Base-by-base conservation (phyloP, 2,113 vertebrate genomes). In the Rynchops niger region DNA sequence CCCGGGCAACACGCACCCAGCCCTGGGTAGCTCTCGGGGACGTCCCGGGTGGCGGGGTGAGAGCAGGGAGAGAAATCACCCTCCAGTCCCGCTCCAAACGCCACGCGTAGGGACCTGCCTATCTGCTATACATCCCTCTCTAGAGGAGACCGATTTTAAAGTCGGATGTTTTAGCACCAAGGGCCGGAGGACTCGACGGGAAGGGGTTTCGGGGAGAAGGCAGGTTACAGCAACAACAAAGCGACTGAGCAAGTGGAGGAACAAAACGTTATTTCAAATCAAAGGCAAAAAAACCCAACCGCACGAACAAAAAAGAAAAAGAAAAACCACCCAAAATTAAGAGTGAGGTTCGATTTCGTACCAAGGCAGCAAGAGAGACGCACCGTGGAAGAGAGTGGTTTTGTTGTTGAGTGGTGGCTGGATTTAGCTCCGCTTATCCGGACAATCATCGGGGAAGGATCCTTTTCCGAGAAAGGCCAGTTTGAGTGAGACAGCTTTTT, bases 381-480 rank as follows among this genome's bases (percentile, higher is more conserved):
- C 97, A 94, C 95, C 96, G 94, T 95, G 96, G 91, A 96, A 86
- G 94, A 96, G 95, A 96, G 97, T 56, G 95, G 93, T 77, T 96
- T 96, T 96, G 97, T 90, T 93, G 97, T 84, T 53, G 96, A 92
- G 97, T 88, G 90, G 95, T 93, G 94, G 96, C 95, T 96, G 95
- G 95, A 81, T 97, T 96, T 95, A 97, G 96, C 95, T 97, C 95
- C 93, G 96, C 90, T 97, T 95, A 91, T 96, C 97, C 96, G 96
- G 96, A 96, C 97, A 97, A 80, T 97, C 95, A 96, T 76, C 95
- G 5, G 96, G 91, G 96, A 97, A 96, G 97, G 95, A 94, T 98
- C 95, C 96, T 96, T 97, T 96, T 94, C 96, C 89, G 94, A 97
- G 95, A 94, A 97, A 98, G 97, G 96, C 97, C 97, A 97, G 95